These are phyloP conservation scores for Sula dactylatra DNA, from an alignment of 2,113 vertebrate species.

Conservation along the genomic window DNA sequence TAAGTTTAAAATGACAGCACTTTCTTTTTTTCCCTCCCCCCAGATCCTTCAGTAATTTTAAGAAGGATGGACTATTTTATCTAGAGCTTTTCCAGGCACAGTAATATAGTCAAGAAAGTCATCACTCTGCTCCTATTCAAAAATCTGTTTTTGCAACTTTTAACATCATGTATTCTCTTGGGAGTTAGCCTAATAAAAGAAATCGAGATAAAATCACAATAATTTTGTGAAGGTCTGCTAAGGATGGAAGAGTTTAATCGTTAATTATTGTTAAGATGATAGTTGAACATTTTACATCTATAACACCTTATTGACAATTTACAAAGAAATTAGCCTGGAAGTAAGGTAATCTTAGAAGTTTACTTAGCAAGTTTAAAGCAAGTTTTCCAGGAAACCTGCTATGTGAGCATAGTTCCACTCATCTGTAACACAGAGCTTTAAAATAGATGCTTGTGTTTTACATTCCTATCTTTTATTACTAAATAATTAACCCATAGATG, in stretches of 20 bases:
- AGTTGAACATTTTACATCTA: neutral
- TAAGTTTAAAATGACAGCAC: neutral
- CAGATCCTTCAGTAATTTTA: neutral
- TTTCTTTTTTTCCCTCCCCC: neutral
- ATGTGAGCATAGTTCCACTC: neutral
- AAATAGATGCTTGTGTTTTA: neutral
- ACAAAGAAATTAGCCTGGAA: neutral
- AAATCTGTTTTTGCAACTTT: neutral
- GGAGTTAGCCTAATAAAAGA: neutral
- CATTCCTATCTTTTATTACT: neutral
- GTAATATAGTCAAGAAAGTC: conserved; percentile 5
- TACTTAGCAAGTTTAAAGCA: neutral
- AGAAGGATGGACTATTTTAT: conserved; percentile 19
- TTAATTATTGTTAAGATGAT: neutral
- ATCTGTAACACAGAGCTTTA: neutral
- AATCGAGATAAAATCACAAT: neutral
- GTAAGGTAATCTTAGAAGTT: neutral
- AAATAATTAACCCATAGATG: neutral
- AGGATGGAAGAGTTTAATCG: neutral
- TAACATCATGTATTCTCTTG: neutral
- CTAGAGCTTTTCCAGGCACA: conserved; percentile 11
- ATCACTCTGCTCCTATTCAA: neutral
- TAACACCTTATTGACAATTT: neutral
- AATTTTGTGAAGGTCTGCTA: neutral
- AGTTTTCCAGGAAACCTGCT: neutral